Base-by-base conservation (phyloP, 1,140 invertebrate genomes). In the Philotrypesis tridentata region DNA sequence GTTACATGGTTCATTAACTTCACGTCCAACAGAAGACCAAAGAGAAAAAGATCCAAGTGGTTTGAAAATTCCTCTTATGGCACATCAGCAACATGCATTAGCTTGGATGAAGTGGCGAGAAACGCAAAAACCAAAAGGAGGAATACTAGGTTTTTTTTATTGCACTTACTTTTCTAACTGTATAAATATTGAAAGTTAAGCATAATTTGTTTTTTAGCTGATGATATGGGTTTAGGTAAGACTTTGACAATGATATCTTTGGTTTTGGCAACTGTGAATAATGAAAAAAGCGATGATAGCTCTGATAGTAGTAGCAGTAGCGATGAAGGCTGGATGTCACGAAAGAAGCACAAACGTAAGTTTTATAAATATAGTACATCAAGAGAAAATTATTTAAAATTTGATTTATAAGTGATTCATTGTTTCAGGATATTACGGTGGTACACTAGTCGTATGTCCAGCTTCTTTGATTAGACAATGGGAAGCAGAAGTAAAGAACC, bases 141-240 rank as follows among this genome's bases (percentile, higher is more conserved):
- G 97, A 2, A 95, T 97, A 60, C 90, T 96, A 60, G 93, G 93
- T 70, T 55, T 60, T 31, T 67, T 70, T 61, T 72, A 84, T 71
- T 71, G 67, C 78, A 77, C 63, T 70, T 68, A 27, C 63, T 86
- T 86, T 84, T 55, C 89, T 86, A 94, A 97, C 97, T 73, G 98
- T 21, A 4, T 6, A n/a, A 55, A 21, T 55, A 55, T n/a, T 55
- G 48, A 55, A 55, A 55, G 2, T 21, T 55, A 21, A n/a, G n/a
- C 17, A 17, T 17, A 1, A 72, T 68, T 60, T 37, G 63, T 87
- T 86, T 84, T 55, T 89, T 86, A 94, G 97, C 97, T 74, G 98
- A 99, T 92, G 98, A 99, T 89, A 99, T 99, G 98, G 98, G 98
- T 37, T 90, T 97, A 0, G 97, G 97, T 0, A 99, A 99, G 91